phyloP scores from a whole-genome alignment of 1,140 invertebrate species.

The Solenopsis invicta region DNA sequence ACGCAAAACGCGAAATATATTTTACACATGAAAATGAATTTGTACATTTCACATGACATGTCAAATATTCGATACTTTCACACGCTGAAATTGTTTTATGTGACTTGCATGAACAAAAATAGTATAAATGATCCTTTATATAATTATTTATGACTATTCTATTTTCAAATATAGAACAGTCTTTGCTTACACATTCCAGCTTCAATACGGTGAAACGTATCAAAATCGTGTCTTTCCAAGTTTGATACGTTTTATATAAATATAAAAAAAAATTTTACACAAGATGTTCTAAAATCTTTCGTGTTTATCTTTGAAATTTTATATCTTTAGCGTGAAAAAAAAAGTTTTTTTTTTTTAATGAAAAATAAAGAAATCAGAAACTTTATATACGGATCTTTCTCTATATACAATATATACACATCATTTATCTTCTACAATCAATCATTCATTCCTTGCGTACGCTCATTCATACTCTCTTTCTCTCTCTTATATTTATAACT shows the following conservation, averaged over 20 bases:
- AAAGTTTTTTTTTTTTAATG: background rate
- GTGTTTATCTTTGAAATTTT: background rate
- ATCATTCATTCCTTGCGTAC: slow-evolving; percentile 44
- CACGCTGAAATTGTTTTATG: background rate
- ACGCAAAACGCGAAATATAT: background rate
- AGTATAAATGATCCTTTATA: slow-evolving; percentile 22
- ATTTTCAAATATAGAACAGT: slow-evolving; percentile 69
- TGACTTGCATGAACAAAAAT: background rate
- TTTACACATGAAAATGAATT: background rate
- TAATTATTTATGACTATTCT: slow-evolving; percentile 22
- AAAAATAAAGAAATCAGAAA: slow-evolving; percentile 10
- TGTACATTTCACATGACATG: background rate
- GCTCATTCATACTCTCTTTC: slow-evolving; percentile 69
- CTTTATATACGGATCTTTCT: slow-evolving; percentile 1
- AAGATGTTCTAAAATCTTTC: background rate
- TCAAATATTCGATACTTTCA: background rate
- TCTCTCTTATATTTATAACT: slow-evolving; percentile 76
- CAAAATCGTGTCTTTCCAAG: background rate
- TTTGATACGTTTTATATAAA: slow-evolving; percentile 43
- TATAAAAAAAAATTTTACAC: slow-evolving; percentile 32
- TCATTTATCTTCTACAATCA: slow-evolving; percentile 41
- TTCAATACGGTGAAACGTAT: slow-evolving; percentile 53
- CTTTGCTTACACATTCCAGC: slow-evolving; percentile 63
- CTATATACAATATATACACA: slow-evolving; percentile 30
- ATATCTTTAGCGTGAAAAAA: background rate